These are phyloP conservation scores for Lithophane leautieri DNA, from an alignment of 2,888 invertebrate genomes.

Conservation along the genomic window DNA sequence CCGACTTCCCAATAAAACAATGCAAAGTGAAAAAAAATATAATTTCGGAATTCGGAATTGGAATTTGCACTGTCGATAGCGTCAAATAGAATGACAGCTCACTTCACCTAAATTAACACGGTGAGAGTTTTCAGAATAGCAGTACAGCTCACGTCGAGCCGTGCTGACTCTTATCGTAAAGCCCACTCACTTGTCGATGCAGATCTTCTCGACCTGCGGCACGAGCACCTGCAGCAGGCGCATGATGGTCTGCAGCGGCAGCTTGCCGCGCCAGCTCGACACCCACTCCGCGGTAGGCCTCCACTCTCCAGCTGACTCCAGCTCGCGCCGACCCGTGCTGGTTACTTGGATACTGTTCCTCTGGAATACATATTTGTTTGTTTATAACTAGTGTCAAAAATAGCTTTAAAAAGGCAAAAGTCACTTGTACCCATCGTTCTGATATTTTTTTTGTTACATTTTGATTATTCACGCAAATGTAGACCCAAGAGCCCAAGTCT, in stretches of 20 bases:
- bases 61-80: too few relatives aligned
- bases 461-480: too few relatives aligned
- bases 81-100: background rate
- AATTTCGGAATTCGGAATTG: background rate
- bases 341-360: slow-evolving; percentile 90
- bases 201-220: slow-evolving; percentile 99
- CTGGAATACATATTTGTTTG: slow-evolving; percentile 74
- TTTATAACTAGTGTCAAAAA: too few relatives aligned
- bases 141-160: too few relatives aligned
- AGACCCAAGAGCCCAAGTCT: too few relatives aligned
- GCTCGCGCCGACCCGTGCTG: slow-evolving; percentile 68
- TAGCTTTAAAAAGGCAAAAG: too few relatives aligned
- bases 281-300: slow-evolving; percentile 96
- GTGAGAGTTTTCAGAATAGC: background rate
- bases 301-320: slow-evolving; percentile 49
- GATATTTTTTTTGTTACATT: background rate
- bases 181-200: slow-evolving; percentile 97
- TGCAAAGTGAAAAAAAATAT: too few relatives aligned
- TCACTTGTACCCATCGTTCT: too few relatives aligned
- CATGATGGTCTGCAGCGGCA: slow-evolving; percentile 99
- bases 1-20: too few relatives aligned
- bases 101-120: background rate
- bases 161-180: background rate
- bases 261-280: slow-evolving; percentile 98
- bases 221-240: slow-evolving; percentile 99